Conservation (phyloP, 2,797 vertebrate species). For the Ctenochaetus hawaiiensis region DNA sequence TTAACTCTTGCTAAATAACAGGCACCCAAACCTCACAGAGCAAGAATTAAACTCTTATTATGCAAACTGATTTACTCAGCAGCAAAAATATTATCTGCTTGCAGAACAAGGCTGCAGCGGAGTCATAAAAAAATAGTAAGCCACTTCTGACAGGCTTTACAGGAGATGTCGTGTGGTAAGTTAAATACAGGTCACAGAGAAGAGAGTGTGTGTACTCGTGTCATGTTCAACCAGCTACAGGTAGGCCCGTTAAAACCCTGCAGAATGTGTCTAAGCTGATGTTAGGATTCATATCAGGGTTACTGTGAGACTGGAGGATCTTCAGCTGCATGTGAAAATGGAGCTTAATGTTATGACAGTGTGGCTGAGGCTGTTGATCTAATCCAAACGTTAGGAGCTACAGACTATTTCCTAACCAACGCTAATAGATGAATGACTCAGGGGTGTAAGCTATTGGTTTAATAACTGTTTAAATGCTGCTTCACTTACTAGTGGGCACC, state of each 20-base stretch:
- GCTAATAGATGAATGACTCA: too few relatives aligned
- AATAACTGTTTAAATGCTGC: too few relatives aligned
- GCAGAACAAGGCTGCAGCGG: neutral
- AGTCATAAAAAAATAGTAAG: slow-evolving; percentile 13
- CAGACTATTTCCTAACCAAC: too few relatives aligned
- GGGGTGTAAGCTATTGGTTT: too few relatives aligned
- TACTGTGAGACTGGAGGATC: slow-evolving; percentile 19
- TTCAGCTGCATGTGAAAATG: slow-evolving; percentile 27
- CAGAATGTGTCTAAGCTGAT: slow-evolving; percentile 28
- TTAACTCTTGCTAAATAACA: neutral
- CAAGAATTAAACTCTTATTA: slow-evolving; percentile 3
- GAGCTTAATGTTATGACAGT: slow-evolving; percentile 30
- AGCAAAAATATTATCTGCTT: slow-evolving; percentile 33
- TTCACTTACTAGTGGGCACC: too few relatives aligned
- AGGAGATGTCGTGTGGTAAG: slow-evolving; percentile 32
- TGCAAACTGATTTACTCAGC: slow-evolving; percentile 7
- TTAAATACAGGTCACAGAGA: slow-evolving; percentile 21
- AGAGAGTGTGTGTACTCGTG: neutral
- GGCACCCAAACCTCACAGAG: neutral
- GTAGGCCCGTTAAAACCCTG: neutral
- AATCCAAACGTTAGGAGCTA: slow-evolving; percentile 8
- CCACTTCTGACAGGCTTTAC: slow-evolving; percentile 18
- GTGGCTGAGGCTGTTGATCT: slow-evolving; percentile 34
- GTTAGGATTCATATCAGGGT: slow-evolving; percentile 9
- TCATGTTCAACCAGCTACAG: neutral